A percentile compares a stretch with the other conserved stretches of the same genome.
These are phyloP conservation scores for Pituophis catenifer DNA, from an alignment of 2,113 vertebrate genomes.

Conservation along the genomic window DNA sequence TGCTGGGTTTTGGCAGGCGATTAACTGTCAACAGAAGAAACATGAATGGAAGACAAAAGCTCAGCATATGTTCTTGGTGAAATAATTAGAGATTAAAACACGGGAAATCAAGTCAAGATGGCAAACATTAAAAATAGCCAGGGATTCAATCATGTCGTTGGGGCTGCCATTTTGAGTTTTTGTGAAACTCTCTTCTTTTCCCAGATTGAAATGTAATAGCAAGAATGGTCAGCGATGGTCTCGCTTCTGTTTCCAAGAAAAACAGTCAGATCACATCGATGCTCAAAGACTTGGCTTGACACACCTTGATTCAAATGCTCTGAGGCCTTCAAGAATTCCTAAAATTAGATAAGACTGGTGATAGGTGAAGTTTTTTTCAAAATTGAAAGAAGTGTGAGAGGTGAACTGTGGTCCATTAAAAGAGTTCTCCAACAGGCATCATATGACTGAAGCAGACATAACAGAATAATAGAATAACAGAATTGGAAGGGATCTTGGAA, in stretches of 20 bases:
- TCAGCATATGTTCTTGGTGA: background rate
- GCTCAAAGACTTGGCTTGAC: background rate
- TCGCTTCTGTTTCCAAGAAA: background rate
- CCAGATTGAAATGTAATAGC: background rate
- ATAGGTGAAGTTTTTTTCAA: background rate
- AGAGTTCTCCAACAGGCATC: background rate
- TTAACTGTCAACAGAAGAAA: background rate
- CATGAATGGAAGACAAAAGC: background rate
- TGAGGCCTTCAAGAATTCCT: background rate
- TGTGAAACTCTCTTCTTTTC: background rate
- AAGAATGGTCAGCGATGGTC: background rate
- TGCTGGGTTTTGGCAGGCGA: background rate
- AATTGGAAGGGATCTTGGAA: background rate
- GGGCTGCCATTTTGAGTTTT: background rate
- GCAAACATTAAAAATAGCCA: background rate
- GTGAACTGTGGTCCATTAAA: background rate
- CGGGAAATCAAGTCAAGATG: background rate
- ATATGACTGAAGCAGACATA: background rate
- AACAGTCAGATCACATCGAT: background rate
- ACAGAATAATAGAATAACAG: background rate
- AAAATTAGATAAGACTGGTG: background rate
- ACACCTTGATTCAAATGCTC: background rate
- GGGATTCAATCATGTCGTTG: background rate
- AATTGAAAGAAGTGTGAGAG: background rate
- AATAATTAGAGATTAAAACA: background rate